A percentile compares a stretch with the other conserved stretches of the same genome.
These are phyloP conservation scores for Glaucomys volans DNA, from an alignment of 2,113 vertebrate genomes.

Conservation along the genomic window DNA sequence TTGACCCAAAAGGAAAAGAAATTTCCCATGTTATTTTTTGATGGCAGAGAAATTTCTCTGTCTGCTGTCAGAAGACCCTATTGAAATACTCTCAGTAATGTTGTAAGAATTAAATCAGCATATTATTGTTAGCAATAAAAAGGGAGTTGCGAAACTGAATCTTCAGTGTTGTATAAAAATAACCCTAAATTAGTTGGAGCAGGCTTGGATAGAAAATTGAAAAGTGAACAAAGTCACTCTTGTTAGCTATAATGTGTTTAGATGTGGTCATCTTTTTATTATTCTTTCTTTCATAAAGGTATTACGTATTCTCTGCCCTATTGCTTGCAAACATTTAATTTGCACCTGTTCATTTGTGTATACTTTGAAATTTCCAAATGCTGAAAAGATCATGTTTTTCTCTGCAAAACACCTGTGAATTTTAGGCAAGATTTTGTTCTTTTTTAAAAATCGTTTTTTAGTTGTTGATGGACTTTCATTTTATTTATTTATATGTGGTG, in stretches of 20 bases:
- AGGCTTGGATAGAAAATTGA: neutral
- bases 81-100: neutral
- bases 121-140: constrained; percentile 14
- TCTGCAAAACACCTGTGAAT: neutral
- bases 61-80: neutral
- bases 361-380: neutral
- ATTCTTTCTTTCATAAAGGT: neutral
- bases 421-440: neutral
- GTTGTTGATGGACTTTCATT: no score
- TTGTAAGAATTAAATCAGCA: constrained; percentile 46
- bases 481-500: no score
- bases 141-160: constrained; percentile 10
- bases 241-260: constrained; percentile 26
- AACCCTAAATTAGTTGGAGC: neutral
- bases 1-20: neutral
- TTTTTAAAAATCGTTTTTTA: neutral
- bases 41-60: neutral
- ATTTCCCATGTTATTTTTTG: neutral
- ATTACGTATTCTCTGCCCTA: neutral
- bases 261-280: neutral
- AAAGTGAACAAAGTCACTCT: neutral
- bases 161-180: neutral
- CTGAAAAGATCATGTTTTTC: neutral
- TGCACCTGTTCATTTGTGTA: neutral
- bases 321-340: neutral